Evolutionary conservation across 23 tunicate genomes (phyloP), one percentile per base, ranked within the genome.

Genomic region (Trididemnum clinides): DNA sequence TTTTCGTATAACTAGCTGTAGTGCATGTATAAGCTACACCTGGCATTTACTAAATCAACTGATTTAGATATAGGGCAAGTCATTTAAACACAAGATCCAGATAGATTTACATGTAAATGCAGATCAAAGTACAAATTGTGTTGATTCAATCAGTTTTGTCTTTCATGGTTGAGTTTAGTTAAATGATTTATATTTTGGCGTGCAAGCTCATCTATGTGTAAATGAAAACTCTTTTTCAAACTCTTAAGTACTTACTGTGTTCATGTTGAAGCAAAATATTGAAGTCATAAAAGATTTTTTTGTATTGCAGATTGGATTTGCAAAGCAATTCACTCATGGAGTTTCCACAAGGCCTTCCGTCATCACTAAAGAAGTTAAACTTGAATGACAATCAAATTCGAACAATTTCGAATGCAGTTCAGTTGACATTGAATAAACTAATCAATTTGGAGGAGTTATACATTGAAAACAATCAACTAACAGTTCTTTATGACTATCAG

Each of bases 271-370:
- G 10, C 15, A 44, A 10, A 10, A 44, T 44, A 44, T 10, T 15
- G 12, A 44, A n/a, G n/a, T n/a, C n/a, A n/a, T n/a, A n/a, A n/a
- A 7, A 15, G 15, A 10, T 10, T 15, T 7, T 7, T 44, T 7
- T 59, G 20, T 28, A 62, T 36, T 73, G 28, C 80, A 92, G 97
- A 37, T 26, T 92, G 33, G n/a, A 38, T 64, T 34, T 92, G 50
- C 74, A 72, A 10, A 25, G 44, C 27, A 88, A 85, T 64, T 84
- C 83, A 33, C 2, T 92, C 0, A 71, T 62, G 38, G 0, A 70
- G 7, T 88, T 92, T 57, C 97, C 97, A 35, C 59, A n/a, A 37
- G 88, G 92, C 0, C 69, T 92, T 25, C 92, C 97, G 0, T 2
- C 39, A 28, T 70, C 89, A 21, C 35, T 92, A 0, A 32, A 49